Base-by-base conservation (phyloP, 2,888 invertebrate genomes). In the Crioceris asparagi region DNA sequence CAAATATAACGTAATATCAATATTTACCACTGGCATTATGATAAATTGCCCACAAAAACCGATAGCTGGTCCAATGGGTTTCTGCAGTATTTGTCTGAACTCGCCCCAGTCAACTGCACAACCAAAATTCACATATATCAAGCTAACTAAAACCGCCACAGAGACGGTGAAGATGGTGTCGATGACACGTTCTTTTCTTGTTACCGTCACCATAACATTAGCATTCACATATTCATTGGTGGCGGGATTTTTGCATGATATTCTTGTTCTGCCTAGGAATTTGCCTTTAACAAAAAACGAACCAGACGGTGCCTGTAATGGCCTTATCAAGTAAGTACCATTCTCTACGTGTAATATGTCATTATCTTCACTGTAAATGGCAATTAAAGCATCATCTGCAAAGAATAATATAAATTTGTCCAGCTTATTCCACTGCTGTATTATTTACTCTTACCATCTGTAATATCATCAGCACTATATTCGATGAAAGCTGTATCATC, bases 61-160 rank as follows among this genome's bases (percentile, higher is more conserved):
- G 44, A 88, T 83, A 3, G 67, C 58, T 1, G 86, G 85, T 1
- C 84, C 88, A 11, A 85, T 65, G 0, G 91, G 91, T 41, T 72
- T 71, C 43, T 70, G 73, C 2, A 86, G 46, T 12, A 78, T 80
- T 1, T 68, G 65, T 45, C 71, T 71, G n/a, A 87, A 72, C 0
- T 77, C 72, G 1, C 69, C 64, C 74, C 84, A 74, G 56, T 88
- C 81, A 61, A 90, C 69, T 0, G 88, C 86, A 57, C 88, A 87
- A 0, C 91, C 90, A 65, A 91, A 90, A 67, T 90, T 90, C 37
- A 91, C 79, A 56, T 86, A 90, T 49, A 88, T 75, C 30, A 90
- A 65, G 1, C 83, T 79, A 25, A 83, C 79, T 33, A 91, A 70
- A 32, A 75, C 63, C 3, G 79, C 79, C 4, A 90, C 83, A 40